A percentile compares a stretch with the other conserved stretches of the same genome.
Evolutionary conservation across 1,140 invertebrate species (phyloP).

Genomic region (Proales similis): DNA sequence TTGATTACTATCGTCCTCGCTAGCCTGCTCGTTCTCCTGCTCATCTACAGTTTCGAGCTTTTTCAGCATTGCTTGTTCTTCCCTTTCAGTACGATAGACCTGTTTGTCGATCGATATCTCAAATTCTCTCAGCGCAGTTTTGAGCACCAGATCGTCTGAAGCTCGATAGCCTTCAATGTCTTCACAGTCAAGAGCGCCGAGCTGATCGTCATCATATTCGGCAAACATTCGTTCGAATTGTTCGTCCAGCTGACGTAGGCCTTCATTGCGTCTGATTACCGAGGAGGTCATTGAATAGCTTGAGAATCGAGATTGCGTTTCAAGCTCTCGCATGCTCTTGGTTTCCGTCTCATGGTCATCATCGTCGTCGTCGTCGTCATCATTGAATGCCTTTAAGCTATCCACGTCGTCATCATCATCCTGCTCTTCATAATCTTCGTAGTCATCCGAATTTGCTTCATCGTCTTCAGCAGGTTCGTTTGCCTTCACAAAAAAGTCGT

Average conservation of each 20-base stretch:
- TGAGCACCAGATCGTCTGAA: conserved; percentile 63
- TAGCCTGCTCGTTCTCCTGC: conserved; percentile 56
- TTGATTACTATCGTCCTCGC: conserved; percentile 53
- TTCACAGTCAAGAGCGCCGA: conserved; percentile 76
- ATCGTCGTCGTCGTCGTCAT: conserved; percentile 25
- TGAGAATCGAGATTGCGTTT: conserved; percentile 79
- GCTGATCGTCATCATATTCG: conserved; percentile 77
- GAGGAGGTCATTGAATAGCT: conserved; percentile 89
- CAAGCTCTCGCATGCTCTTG: conserved; percentile 13
- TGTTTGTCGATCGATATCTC: conserved; percentile 23
- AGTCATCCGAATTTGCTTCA: conserved; percentile 47
- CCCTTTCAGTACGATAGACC: conserved; percentile 19
- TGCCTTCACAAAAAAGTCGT: conserved; percentile 76
- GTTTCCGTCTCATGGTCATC: conserved; percentile 18
- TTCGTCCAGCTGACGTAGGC: conserved; percentile 74
- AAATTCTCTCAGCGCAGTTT: conserved; percentile 45
- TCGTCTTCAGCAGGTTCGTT: conserved; percentile 44
- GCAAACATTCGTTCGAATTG: conserved; percentile 76
- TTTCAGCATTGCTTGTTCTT: conserved; percentile 31
- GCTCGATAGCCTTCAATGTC: conserved; percentile 70
- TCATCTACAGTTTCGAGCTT: conserved; percentile 38
- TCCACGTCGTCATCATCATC: background rate
- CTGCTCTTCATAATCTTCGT: conserved; percentile 39
- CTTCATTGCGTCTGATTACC: conserved; percentile 75
- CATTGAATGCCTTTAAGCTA: background rate